phyloP scores from a whole-genome alignment of 1,140 invertebrate species.

The Euura lappo region DNA sequence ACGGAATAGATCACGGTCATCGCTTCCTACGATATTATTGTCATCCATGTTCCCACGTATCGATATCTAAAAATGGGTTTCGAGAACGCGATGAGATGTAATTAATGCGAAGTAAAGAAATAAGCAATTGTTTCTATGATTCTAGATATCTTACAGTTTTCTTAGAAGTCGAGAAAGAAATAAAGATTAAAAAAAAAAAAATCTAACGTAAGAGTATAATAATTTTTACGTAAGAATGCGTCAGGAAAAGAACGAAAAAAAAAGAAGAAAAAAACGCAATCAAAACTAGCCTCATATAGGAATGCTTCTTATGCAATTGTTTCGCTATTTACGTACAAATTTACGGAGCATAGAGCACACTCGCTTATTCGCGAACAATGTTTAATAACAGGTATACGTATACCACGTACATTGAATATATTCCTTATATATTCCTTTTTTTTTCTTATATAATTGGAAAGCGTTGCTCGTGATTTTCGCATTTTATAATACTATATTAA shows the following conservation, averaged over 20 bases:
- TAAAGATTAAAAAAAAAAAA: not conserved
- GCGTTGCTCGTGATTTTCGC: slow-evolving; percentile 34
- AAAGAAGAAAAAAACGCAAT: not conserved
- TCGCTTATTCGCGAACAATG: slow-evolving; percentile 26
- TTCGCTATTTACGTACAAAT: slow-evolving; percentile 30
- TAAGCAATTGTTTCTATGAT: too few species aligned
- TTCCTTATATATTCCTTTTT: not conserved
- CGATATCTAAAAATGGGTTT: not conserved
- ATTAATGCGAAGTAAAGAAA: not conserved
- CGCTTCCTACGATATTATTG: slow-evolving; percentile 9
- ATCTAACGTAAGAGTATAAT: not conserved
- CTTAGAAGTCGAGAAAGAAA: not conserved
- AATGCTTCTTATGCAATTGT: slow-evolving; percentile 22
- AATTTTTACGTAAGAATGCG: slow-evolving; percentile 5
- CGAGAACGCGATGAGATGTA: not conserved
- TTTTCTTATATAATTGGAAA: slow-evolving; percentile 48
- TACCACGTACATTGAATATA: slow-evolving; percentile 28
- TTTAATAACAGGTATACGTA: slow-evolving; percentile 32
- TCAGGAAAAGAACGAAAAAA: not conserved
- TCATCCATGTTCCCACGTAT: not conserved
- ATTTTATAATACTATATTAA: slow-evolving; percentile 38
- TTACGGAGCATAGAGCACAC: slow-evolving; percentile 37
- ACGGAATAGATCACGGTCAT: slow-evolving; percentile 16
- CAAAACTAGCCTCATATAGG: slow-evolving; percentile 14
- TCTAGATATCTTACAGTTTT: not conserved